Base-by-base conservation (phyloP, 2,113 vertebrate genomes). In the Lichenostomus cassidix region DNA sequence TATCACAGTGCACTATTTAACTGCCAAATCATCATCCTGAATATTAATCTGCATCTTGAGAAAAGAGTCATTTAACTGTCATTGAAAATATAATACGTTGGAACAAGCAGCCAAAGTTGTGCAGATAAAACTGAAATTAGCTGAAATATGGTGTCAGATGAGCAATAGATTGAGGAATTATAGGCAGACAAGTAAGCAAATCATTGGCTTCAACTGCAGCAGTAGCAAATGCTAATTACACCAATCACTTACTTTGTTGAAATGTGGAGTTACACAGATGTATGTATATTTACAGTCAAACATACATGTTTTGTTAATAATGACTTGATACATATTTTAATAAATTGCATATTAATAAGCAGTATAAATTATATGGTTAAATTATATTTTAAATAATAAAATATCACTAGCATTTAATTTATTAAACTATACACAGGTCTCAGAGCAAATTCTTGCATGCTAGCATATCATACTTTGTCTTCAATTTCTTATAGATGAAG, bases 121-220 rank as follows among this genome's bases (percentile, higher is more conserved):
- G 53, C 8, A 83, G 69, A 85, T 79, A 82, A 95, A 92, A 82
- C 41, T 67, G 25, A 89, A 83, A 92, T 94, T 93, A 87, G 49
- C 13, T 83, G 58, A 93, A 56, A 90, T 56, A 81, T 60, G 24
- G 22, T 73, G 12, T 82, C 78, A 60, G 29, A 81, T 67, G 39
- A 87, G 28, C 33, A 69, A 46, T 68, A 64, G 49, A 56, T 58
- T 15, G n/a, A 91, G 29, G 41, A 53, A 74, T 74, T 39, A 69
- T 6, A 59, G 37, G 22, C 31, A 75, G 49, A 84, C 53, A 87
- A 87, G 28, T 68, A 82, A 92, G 37, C 22, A 92, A 92, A 90
- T 80, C 33, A 47, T 52, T 53, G 39, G 3, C 23, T 67, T 75
- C 65, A 92, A 46, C 31, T 52, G 21, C 37, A 77, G 47, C 13